Conservation (phyloP, 2,888 invertebrate genomes). For the Lochmaea crataegi region DNA sequence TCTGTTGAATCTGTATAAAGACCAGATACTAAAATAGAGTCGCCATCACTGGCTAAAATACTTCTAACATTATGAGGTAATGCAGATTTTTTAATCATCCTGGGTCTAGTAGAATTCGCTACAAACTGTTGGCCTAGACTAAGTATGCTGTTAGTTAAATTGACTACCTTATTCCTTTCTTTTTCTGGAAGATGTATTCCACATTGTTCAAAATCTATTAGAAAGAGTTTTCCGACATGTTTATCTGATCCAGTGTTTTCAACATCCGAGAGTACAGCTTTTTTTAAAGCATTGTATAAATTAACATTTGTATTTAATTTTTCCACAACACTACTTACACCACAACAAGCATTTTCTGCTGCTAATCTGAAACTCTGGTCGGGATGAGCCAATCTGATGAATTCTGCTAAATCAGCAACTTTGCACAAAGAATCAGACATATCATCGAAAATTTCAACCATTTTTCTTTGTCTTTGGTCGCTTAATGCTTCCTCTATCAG, state of each 20-base stretch:
- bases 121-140: conserved; percentile 87
- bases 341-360: conserved; percentile 90
- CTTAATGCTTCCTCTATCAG: conserved; percentile 83
- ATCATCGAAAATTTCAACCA: conserved; percentile 95
- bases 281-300: conserved; percentile 81
- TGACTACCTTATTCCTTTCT: conserved; percentile 80
- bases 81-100: conserved; percentile 72
- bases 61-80: conserved; percentile 81
- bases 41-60: conserved; percentile 78
- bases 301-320: conserved; percentile 93
- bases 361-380: conserved; percentile 78
- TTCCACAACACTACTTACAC: conserved; percentile 93
- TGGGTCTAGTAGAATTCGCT: conserved; percentile 77
- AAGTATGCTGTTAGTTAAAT: conserved; percentile 83
- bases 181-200: conserved; percentile 92
- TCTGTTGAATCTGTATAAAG: conserved; percentile 86
- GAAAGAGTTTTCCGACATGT: conserved; percentile 88
- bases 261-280: conserved; percentile 80
- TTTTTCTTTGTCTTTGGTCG: conserved; percentile 75
- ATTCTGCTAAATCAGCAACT: conserved; percentile 97
- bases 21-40: conserved; percentile 72
- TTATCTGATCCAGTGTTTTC: conserved; percentile 79
- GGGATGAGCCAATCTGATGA: conserved; percentile 93
- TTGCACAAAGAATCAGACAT: conserved; percentile 94
- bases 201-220: conserved; percentile 97